A percentile compares a stretch with the other conserved stretches of the same genome.
Evolutionary conservation across 2,797 vertebrate species (phyloP).

Genomic region (Onychomys arenicola): DNA sequence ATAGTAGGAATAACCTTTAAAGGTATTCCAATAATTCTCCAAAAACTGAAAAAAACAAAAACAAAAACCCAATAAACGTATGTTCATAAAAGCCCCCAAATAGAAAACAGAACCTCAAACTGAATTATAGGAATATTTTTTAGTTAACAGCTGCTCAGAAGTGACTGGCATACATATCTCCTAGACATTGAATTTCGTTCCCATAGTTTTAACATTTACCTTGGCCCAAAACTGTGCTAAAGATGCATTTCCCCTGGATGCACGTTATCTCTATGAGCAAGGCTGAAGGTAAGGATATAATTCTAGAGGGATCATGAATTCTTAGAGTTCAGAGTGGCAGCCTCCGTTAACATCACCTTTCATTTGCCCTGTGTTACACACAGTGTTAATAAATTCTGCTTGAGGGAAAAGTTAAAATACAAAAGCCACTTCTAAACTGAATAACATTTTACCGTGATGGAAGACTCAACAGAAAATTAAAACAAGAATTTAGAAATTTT

Average conservation of each 20-base stretch:
- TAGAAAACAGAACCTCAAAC: slow-evolving; percentile 69
- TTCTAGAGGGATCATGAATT: not conserved
- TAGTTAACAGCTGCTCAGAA: slow-evolving; percentile 71
- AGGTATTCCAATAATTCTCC: slow-evolving; percentile 61
- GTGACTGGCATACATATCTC: slow-evolving; percentile 43
- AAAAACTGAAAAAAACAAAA: slow-evolving; percentile 3
- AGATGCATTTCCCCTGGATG: slow-evolving; percentile 59
- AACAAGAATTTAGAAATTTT: slow-evolving; percentile 52
- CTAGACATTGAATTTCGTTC: slow-evolving; percentile 53
- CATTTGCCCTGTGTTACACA: not conserved
- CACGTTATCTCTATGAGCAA: slow-evolving; percentile 55
- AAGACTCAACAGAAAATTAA: slow-evolving; percentile 23
- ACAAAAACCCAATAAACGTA: not conserved
- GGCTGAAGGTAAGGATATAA: slow-evolving; percentile 34
- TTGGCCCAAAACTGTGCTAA: slow-evolving; percentile 72
- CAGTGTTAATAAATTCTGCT: slow-evolving; percentile 63
- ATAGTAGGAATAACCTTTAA: slow-evolving; percentile 9
- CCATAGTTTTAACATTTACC: slow-evolving; percentile 68
- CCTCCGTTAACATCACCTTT: slow-evolving; percentile 19
- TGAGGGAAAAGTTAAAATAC: slow-evolving; percentile 44
- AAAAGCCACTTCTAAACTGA: slow-evolving; percentile 28
- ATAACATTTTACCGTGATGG: slow-evolving; percentile 33
- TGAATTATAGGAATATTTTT: slow-evolving; percentile 71
- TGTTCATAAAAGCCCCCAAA: slow-evolving; percentile 44
- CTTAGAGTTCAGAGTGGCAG: slow-evolving; percentile 18